Evolutionary conservation across 2,113 vertebrate species (phyloP).

Genomic region (Neotragus pygmaeus): DNA sequence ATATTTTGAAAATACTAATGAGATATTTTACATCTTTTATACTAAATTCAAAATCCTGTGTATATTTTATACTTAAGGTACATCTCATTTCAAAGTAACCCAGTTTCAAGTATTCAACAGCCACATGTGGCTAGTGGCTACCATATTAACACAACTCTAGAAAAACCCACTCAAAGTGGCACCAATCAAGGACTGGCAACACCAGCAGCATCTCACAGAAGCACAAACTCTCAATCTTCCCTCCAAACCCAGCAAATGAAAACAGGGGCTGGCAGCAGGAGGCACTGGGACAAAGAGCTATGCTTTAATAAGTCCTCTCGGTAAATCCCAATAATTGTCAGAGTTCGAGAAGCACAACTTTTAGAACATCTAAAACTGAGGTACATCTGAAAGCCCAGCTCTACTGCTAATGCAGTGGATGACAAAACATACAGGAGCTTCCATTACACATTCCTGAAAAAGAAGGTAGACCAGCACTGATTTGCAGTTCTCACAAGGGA

Average conservation of each 20-base stretch:
- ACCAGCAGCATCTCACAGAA: neutral
- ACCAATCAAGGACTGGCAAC: neutral
- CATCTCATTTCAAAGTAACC: neutral
- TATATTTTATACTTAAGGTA: neutral
- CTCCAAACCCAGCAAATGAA: neutral
- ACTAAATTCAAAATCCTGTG: neutral
- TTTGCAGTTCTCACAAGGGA: neutral
- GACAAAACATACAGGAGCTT: neutral
- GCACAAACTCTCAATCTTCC: neutral
- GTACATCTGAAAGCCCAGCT: neutral
- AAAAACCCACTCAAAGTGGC: neutral
- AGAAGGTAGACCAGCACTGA: neutral
- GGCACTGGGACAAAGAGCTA: neutral
- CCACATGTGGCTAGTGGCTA: neutral
- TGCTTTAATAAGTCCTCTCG: neutral
- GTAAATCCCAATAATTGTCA: neutral
- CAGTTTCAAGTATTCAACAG: neutral
- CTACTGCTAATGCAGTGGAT: neutral
- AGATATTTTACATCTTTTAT: neutral
- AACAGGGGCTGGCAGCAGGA: neutral
- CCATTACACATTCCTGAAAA: neutral
- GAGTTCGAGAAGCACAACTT: neutral
- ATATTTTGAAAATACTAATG: neutral
- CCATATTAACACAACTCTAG: neutral
- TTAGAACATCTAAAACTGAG: neutral